phyloP scores from a whole-genome alignment of 2,888 invertebrate genomes.

The Cylloceria caligata region DNA sequence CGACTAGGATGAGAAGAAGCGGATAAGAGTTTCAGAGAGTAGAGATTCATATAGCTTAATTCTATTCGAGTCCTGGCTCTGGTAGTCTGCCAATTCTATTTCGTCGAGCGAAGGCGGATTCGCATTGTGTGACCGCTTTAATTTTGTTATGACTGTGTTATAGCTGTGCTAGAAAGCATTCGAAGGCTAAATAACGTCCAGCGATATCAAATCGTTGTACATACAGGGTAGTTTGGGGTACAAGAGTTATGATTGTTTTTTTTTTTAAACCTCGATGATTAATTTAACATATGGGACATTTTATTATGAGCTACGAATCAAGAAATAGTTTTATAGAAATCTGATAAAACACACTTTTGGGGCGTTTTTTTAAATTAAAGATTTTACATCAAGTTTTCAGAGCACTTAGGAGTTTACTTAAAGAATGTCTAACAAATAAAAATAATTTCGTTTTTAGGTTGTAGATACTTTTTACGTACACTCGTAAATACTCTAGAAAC shows the following conservation, averaged over 20 bases:
- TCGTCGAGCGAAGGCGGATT: constrained; percentile 82
- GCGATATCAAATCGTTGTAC: not conserved
- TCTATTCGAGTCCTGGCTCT: constrained; percentile 82
- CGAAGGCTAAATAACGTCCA: constrained; percentile 21
- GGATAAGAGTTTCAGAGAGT: constrained; percentile 62
- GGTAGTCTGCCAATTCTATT: constrained; percentile 83
- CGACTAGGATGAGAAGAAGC: constrained; percentile 48
- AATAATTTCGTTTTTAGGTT: no score
- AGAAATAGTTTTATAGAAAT: no score
- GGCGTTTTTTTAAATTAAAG: no score
- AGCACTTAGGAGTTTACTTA: no score
- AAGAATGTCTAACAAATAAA: no score
- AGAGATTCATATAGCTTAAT: constrained; percentile 80
- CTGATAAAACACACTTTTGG: no score
- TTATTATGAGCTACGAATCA: no score
- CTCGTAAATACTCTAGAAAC: no score
- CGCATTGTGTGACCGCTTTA: constrained; percentile 82
- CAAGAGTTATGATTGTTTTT: not conserved
- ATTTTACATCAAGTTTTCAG: no score
- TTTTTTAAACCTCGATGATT: no score
- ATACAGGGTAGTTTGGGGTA: not conserved
- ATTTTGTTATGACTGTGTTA: constrained; percentile 78
- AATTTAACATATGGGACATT: no score
- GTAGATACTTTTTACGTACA: no score
- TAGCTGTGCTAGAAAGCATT: constrained; percentile 9